These are phyloP conservation scores for Battus philenor DNA, from an alignment of 1,140 invertebrate species.

Conservation along the genomic window DNA sequence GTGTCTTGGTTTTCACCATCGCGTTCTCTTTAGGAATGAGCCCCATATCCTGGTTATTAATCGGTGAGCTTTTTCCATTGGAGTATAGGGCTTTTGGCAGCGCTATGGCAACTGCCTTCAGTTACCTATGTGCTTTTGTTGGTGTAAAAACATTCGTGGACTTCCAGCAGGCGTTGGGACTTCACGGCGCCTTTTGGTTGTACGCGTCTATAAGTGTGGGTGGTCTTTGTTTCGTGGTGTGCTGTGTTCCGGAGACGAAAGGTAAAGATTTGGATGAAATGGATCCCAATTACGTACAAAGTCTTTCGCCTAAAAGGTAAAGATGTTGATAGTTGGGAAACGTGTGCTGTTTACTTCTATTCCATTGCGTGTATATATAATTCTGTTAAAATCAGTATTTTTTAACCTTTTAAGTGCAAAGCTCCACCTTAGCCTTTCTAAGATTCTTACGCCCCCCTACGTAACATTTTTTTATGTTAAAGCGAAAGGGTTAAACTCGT, in stretches of 20 bases:
- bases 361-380: too few species aligned
- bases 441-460: too few species aligned
- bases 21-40: slow-evolving; percentile 93
- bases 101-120: slow-evolving; percentile 90
- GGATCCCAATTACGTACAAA: slow-evolving; percentile 82
- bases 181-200: slow-evolving; percentile 92
- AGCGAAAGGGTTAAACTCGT: too few species aligned
- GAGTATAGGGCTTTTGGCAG: slow-evolving; percentile 91
- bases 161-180: slow-evolving; percentile 85
- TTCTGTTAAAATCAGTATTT: too few species aligned
- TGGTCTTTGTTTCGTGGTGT: slow-evolving; percentile 90
- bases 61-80: slow-evolving; percentile 93
- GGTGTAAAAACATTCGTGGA: slow-evolving; percentile 93
- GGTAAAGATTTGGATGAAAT: slow-evolving; percentile 93
- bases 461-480: too few species aligned
- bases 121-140: slow-evolving; percentile 93
- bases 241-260: slow-evolving; percentile 94
- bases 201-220: slow-evolving; percentile 91
- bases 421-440: too few species aligned
- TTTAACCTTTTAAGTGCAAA: too few species aligned
- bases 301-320: slow-evolving; percentile 69
- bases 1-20: slow-evolving; percentile 89
- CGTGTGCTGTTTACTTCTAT: not conserved
- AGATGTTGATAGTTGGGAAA: slow-evolving; percentile 34
- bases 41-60: slow-evolving; percentile 93